Conservation (phyloP, 2,888 invertebrate species). For the Drosophila pegasa region DNA sequence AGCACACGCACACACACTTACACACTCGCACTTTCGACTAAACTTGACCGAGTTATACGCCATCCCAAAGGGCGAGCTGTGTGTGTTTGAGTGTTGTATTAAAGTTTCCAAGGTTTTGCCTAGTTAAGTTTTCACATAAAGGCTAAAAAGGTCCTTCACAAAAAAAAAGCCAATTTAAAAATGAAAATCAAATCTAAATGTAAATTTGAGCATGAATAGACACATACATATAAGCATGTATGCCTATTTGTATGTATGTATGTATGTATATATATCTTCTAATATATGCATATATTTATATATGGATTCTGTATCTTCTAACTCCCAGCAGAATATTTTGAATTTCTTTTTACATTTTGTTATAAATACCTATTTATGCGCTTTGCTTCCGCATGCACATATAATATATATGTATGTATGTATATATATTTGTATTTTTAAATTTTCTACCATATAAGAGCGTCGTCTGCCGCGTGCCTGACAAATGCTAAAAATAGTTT, state of each 20-base stretch:
- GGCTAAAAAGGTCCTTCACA: slow-evolving; percentile 17
- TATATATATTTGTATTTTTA: background rate
- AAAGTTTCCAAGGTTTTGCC: slow-evolving; percentile 46
- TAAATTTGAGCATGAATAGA: background rate
- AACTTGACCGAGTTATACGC: slow-evolving; percentile 70
- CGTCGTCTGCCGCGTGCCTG: slow-evolving; percentile 21
- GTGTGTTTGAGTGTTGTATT: slow-evolving; percentile 10
- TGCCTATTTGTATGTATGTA: background rate
- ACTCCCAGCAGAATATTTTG: slow-evolving; percentile 27
- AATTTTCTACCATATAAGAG: slow-evolving; percentile 22
- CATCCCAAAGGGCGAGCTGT: slow-evolving; percentile 5
- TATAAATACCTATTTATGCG: slow-evolving; percentile 17
- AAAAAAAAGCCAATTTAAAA: background rate
- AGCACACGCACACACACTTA: slow-evolving; percentile 17
- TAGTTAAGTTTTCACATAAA: background rate
- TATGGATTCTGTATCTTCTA: background rate
- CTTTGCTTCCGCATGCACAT: slow-evolving; percentile 36
- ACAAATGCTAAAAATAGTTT: slow-evolving; percentile 47
- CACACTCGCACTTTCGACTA: slow-evolving; percentile 46
- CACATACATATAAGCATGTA: background rate
- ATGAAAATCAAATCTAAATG: background rate
- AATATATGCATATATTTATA: background rate
- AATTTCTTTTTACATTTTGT: slow-evolving; percentile 15
- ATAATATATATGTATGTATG: too few species aligned
- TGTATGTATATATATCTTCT: too few species aligned